Base-by-base conservation (phyloP, 2,888 invertebrate genomes). In the Lingula anatina region DNA sequence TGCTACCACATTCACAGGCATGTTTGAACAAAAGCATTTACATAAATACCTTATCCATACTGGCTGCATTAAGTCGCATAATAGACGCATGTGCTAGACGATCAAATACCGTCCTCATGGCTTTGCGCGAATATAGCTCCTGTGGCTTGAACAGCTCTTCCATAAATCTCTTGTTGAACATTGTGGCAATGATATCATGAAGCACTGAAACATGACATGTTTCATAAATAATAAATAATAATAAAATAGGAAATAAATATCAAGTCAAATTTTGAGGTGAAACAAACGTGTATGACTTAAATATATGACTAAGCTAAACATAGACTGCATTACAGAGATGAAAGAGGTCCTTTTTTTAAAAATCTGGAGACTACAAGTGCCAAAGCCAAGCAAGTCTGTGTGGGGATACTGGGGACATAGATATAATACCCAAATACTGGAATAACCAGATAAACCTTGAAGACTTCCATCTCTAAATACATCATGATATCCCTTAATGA, bases 61-160 rank as follows among this genome's bases (percentile, higher is more conserved):
- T 94, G 51, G 85, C 84, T 47, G 85, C 82, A 71, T 94, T 95
- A 35, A 97, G 82, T 63, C 89, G 85, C 94, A 96, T 95, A 51
- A 93, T 86, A 26, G 93, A 93, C 25, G 90, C 89, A 64, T 91
- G 88, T 0, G 90, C 89, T 53, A 94, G 84, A 65, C 88, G 87
- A 71, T 89, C 88, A 65, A 95, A 85, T 58, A 92, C 83, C 56
- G 85, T 84, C 61, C 86, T 84, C 58, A 85, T 77, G 15, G 81
- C 79, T 49, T 79, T 79, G 61, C 82, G 82, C 46, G 80, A 80
- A 69, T 83, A 83, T 15, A 78, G 55, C 4, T 72, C 73, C 55
- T 78, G 77, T 1, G 78, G 74, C 49, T 82, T 82, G 74, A 86
- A 86, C 50, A 87, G 67, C 59, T 83, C 83, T 49, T 86, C 84